Evolutionary conservation across 2,113 vertebrate species (phyloP).

Genomic region (Excalfactoria chinensis): DNA sequence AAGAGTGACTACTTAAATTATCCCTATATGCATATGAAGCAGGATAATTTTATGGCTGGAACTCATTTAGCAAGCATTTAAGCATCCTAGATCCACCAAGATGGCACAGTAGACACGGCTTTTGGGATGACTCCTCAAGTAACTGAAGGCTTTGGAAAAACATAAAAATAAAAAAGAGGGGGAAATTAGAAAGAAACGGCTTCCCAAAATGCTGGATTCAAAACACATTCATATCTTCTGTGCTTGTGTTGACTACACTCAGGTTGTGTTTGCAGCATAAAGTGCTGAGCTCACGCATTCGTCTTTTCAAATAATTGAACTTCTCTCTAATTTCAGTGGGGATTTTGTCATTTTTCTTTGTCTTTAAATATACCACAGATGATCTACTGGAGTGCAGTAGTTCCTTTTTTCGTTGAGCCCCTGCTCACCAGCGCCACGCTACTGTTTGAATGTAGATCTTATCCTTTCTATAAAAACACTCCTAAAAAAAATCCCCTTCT

Average conservation of each 20-base stretch:
- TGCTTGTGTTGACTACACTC: background rate
- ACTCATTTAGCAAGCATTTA: background rate
- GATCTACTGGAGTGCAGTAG: background rate
- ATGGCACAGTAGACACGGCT: background rate
- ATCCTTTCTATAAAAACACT: background rate
- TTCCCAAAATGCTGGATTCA: background rate
- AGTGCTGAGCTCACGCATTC: background rate
- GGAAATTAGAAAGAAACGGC: background rate
- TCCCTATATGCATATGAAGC: background rate
- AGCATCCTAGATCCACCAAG: background rate
- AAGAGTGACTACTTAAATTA: background rate
- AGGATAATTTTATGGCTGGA: background rate
- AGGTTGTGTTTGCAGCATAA: background rate
- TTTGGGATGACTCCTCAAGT: background rate
- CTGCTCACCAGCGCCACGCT: background rate
- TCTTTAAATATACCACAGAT: background rate
- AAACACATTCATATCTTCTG: background rate
- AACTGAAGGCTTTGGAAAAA: background rate
- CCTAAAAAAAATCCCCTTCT: background rate
- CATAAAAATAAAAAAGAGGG: accelerated
- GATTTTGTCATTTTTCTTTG: background rate
- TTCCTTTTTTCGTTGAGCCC: background rate
- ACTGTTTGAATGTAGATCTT: background rate
- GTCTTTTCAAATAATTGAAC: background rate
- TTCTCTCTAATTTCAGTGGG: background rate